A percentile compares a stretch with the other conserved stretches of the same genome.
phyloP scores from a whole-genome alignment of 2,888 invertebrate genomes.

The Coleophora flavipennella region DNA sequence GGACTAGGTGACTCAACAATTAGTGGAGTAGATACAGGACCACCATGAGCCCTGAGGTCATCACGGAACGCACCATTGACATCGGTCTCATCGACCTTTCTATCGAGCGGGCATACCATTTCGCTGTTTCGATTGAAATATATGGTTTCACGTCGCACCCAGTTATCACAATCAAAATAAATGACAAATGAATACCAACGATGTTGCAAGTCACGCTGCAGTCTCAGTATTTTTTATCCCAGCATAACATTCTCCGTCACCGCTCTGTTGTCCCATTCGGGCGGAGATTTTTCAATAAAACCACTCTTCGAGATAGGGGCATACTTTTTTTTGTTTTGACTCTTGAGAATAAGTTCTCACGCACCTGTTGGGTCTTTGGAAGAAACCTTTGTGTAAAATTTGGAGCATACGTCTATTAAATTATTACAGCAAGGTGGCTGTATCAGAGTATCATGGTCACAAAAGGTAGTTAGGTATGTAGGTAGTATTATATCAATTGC shows the following conservation, averaged over 20 bases:
- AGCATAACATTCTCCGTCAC: constrained; percentile 43
- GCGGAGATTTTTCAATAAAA: constrained; percentile 59
- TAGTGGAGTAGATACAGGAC: not conserved
- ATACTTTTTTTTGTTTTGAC: constrained; percentile 39
- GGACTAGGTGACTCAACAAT: not conserved
- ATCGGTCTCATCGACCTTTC: constrained; percentile 10
- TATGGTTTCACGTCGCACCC: constrained; percentile 41
- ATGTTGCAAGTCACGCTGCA: constrained; percentile 62
- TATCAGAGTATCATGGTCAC: too few relatives aligned
- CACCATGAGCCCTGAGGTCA: too few relatives aligned
- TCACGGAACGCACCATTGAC: constrained; percentile 6
- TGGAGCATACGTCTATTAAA: too few relatives aligned
- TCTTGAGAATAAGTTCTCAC: constrained; percentile 47
- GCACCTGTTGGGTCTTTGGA: constrained; percentile 45
- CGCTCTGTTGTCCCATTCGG: constrained; percentile 52
- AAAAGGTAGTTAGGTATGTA: too few relatives aligned
- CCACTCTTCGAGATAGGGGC: constrained; percentile 52
- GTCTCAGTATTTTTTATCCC: constrained; percentile 41
- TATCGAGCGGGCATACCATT: constrained; percentile 2
- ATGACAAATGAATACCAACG: constrained; percentile 68
- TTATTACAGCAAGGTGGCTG: too few relatives aligned
- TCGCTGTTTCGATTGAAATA: constrained; percentile 36
- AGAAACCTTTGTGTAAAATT: too few relatives aligned
- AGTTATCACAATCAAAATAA: constrained; percentile 73
- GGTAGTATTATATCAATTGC: too few relatives aligned